These are phyloP conservation scores for Drosophila obscura DNA, from an alignment of 1,140 invertebrate genomes.

Conservation along the genomic window DNA sequence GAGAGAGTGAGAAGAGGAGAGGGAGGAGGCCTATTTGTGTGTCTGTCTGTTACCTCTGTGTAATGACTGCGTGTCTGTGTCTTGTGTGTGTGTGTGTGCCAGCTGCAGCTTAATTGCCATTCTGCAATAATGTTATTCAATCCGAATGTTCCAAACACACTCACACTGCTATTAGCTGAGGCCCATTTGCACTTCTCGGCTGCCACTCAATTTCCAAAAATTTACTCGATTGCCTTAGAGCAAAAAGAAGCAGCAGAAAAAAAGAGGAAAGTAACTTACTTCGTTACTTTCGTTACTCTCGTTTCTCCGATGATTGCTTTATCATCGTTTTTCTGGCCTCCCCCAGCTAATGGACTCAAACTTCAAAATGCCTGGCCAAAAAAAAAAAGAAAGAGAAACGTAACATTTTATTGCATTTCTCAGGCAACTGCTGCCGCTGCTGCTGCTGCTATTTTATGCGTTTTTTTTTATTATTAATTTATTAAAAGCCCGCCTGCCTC, in stretches of 20 bases:
- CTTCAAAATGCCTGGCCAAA: slow-evolving; percentile 2
- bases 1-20: neutral
- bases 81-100: slow-evolving; percentile 17
- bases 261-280: slow-evolving; percentile 1
- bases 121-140: slow-evolving; percentile 30
- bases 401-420: slow-evolving; percentile 59
- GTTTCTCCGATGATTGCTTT: slow-evolving; percentile 5
- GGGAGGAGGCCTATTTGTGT: neutral
- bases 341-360: slow-evolving; percentile 41
- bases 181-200: slow-evolving; percentile 12
- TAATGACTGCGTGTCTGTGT: neutral
- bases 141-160: slow-evolving; percentile 11
- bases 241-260: neutral
- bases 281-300: slow-evolving; percentile 31
- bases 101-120: slow-evolving; percentile 39
- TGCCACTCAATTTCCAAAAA: slow-evolving; percentile 46
- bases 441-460: slow-evolving; percentile 24
- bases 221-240: slow-evolving; percentile 38
- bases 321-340: slow-evolving; percentile 7
- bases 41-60: neutral
- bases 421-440: slow-evolving; percentile 27
- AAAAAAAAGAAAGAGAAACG: slow-evolving; percentile 1
- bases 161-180: slow-evolving; percentile 26
- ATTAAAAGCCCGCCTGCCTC: slow-evolving; percentile 64
- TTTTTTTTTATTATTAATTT: slow-evolving; percentile 71